Percentiles rank a stretch among this genome's conserved stretches.
Evolutionary conservation across 2,888 invertebrate genomes (phyloP).

Genomic region (Chrysolina americana): DNA sequence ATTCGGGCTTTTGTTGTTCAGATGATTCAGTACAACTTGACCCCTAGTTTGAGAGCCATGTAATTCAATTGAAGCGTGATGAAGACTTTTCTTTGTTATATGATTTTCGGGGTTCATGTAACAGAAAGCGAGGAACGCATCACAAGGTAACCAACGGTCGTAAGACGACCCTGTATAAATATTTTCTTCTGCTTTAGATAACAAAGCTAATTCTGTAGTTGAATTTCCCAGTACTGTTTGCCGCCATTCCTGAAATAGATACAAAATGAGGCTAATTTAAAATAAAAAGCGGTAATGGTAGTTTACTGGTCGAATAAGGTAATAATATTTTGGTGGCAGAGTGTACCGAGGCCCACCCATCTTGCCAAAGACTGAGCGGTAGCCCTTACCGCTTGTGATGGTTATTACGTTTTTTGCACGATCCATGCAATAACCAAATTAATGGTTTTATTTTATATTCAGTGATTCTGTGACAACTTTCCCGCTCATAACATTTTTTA

Average conservation of each 20-base stretch:
- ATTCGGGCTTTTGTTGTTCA: slow-evolving; percentile 66
- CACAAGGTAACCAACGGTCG: slow-evolving; percentile 68
- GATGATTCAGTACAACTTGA: slow-evolving; percentile 76
- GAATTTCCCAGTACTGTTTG: slow-evolving; percentile 68
- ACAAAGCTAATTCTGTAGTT: slow-evolving; percentile 68
- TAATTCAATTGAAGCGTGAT: slow-evolving; percentile 75
- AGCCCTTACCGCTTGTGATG: too few relatives aligned
- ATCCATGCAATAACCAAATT: too few relatives aligned
- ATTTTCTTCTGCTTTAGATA: slow-evolving; percentile 71
- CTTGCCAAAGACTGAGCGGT: too few relatives aligned
- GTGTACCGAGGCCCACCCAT: too few relatives aligned
- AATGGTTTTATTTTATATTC: too few relatives aligned
- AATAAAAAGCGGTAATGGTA: too few relatives aligned
- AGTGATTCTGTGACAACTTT: too few relatives aligned
- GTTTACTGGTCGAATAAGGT: too few relatives aligned
- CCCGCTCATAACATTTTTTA: too few relatives aligned
- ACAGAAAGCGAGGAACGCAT: slow-evolving; percentile 71
- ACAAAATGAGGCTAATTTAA: background rate
- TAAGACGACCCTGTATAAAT: slow-evolving; percentile 33
- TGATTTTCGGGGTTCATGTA: slow-evolving; percentile 67
- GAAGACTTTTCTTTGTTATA: slow-evolving; percentile 48
- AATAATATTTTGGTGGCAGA: too few relatives aligned
- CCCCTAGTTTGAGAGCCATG: slow-evolving; percentile 75
- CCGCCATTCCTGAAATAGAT: slow-evolving; percentile 72
- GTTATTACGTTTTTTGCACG: too few relatives aligned